A percentile compares a stretch with the other conserved stretches of the same genome.
phyloP scores from a whole-genome alignment of 2,113 vertebrate genomes.

The Gymnorhina tibicen region DNA sequence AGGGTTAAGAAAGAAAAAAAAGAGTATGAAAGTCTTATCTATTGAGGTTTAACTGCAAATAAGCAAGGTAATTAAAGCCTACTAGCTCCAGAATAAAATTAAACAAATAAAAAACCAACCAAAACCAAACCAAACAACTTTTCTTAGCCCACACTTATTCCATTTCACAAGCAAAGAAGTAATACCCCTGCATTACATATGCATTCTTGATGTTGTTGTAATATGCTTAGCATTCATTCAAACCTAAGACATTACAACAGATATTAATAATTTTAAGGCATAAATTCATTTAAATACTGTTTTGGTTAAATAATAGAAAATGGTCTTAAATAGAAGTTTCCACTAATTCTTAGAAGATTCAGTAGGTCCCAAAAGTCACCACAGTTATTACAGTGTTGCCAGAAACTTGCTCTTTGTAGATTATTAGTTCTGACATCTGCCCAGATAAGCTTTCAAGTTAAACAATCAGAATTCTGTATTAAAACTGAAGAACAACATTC shows the following conservation, averaged over 20 bases:
- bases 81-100: not conserved
- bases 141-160: not conserved
- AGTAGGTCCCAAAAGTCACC: not conserved
- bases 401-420: not conserved
- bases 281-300: not conserved
- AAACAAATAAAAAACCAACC: not conserved
- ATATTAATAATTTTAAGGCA: not conserved
- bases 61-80: not conserved
- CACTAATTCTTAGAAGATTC: not conserved
- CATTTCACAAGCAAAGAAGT: not conserved
- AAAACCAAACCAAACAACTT: not conserved
- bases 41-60: slow-evolving; percentile 5
- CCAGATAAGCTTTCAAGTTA: not conserved
- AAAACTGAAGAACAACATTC: not conserved
- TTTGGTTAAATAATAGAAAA: not conserved
- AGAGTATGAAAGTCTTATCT: not conserved
- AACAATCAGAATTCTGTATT: not conserved
- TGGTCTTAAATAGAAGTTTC: not conserved
- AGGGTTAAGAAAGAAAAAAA: not conserved
- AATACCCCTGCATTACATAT: not conserved
- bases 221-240: not conserved
- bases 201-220: not conserved
- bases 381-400: not conserved
- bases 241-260: not conserved
- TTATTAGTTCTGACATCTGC: not conserved